Evolutionary conservation across 2,113 vertebrate species (phyloP).

Genomic region (Odocoileus virginianus): DNA sequence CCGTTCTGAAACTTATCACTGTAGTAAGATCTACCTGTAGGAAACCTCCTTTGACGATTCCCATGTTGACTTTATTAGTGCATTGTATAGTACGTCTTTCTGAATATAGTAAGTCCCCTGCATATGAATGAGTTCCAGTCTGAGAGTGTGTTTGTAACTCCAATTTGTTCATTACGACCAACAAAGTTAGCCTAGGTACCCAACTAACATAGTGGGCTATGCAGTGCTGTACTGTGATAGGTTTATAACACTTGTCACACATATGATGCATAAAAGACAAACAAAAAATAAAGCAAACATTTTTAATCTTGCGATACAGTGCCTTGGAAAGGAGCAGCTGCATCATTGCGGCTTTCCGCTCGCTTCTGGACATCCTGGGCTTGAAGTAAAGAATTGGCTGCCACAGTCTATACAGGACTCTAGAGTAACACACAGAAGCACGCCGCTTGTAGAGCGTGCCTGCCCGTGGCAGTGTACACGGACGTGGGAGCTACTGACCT

Average conservation of each 20-base stretch:
- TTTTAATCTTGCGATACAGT: background rate
- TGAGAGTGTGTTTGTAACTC: background rate
- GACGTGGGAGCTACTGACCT: accelerated
- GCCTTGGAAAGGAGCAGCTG: background rate
- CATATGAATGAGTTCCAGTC: background rate
- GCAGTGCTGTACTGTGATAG: accelerated
- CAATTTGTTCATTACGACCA: background rate
- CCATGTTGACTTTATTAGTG: background rate
- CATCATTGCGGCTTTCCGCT: background rate
- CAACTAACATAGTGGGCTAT: accelerated
- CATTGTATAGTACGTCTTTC: background rate
- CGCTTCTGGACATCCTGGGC: background rate
- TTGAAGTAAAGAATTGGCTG: background rate
- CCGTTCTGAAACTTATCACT: background rate
- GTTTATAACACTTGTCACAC: background rate
- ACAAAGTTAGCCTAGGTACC: background rate
- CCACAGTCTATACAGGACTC: accelerated
- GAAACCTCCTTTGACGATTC: background rate
- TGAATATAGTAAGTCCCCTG: background rate
- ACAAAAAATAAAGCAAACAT: background rate
- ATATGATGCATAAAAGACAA: background rate
- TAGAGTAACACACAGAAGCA: accelerated
- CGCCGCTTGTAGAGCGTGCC: accelerated
- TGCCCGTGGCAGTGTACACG: accelerated
- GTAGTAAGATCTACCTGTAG: background rate